Percentiles rank a stretch among this genome's conserved stretches.
Conservation (phyloP, 2,113 vertebrate genomes). For the Phylloscopus whistleri region DNA sequence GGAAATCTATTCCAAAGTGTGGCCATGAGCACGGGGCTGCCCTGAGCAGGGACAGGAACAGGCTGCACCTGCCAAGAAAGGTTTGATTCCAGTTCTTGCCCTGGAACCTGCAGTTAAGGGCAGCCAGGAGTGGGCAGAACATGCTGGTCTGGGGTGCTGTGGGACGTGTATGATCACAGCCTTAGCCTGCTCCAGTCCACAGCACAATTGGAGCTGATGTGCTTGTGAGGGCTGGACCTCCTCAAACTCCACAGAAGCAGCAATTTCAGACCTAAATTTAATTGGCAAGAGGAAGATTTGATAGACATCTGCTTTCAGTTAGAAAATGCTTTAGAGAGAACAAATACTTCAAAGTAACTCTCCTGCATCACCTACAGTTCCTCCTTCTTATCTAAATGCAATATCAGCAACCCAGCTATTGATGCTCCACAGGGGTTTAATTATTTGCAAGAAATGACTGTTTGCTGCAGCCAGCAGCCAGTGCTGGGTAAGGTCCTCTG, state of each 20-base stretch:
- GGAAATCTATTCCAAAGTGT: accelerated
- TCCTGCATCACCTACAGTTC: not conserved
- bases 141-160: not conserved
- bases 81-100: not conserved
- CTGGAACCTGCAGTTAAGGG: not conserved
- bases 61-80: not conserved
- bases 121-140: not conserved
- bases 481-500: not conserved
- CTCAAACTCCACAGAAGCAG: not conserved
- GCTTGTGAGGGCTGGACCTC: not conserved
- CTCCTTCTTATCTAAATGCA: not conserved
- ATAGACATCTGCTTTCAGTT: not conserved
- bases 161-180: not conserved
- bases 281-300: not conserved
- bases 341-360: not conserved
- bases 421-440: conserved; percentile 12
- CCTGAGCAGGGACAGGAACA: not conserved
- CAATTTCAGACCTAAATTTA: not conserved
- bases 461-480: not conserved
- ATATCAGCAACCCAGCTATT: not conserved
- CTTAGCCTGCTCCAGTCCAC: not conserved
- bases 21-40: not conserved
- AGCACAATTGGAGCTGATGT: not conserved
- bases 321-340: not conserved
- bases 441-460: not conserved